phyloP scores from a whole-genome alignment of 2,797 vertebrate genomes.

The Ctenopoma kingsleyae region DNA sequence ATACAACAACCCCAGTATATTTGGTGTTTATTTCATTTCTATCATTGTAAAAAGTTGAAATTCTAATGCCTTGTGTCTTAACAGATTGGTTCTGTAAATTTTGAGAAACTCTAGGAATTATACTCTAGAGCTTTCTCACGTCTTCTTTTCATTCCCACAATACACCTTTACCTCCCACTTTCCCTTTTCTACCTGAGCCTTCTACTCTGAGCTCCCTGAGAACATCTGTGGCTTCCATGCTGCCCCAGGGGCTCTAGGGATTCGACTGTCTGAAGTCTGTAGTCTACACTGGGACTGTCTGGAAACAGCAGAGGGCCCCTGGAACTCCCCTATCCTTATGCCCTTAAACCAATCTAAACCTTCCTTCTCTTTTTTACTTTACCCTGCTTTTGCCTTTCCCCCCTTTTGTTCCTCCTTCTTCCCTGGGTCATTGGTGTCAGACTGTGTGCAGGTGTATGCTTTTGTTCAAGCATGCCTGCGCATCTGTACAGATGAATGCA shows the following conservation, averaged over 20 bases:
- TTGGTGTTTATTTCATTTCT: slow-evolving; percentile 28
- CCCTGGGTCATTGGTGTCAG: slow-evolving; percentile 81
- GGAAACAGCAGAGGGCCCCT: slow-evolving; percentile 80
- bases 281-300: slow-evolving; percentile 82
- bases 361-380: slow-evolving; percentile 70
- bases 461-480: slow-evolving; percentile 73
- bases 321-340: slow-evolving; percentile 78
- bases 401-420: slow-evolving; percentile 73
- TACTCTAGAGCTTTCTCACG: slow-evolving; percentile 71
- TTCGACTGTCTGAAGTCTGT: slow-evolving; percentile 82
- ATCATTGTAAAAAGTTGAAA: slow-evolving; percentile 41
- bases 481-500: slow-evolving; percentile 66
- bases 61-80: slow-evolving; percentile 48
- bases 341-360: slow-evolving; percentile 83
- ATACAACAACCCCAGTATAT: slow-evolving; percentile 7
- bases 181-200: slow-evolving; percentile 67
- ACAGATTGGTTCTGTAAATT: slow-evolving; percentile 65
- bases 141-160: slow-evolving; percentile 77
- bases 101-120: slow-evolving; percentile 80
- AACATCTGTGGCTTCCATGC: slow-evolving; percentile 84
- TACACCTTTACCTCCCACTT: slow-evolving; percentile 76
- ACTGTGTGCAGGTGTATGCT: slow-evolving; percentile 85
- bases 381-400: slow-evolving; percentile 64
- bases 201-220: slow-evolving; percentile 78
- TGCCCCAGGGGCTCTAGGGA: slow-evolving; percentile 80